These are phyloP conservation scores for Musca vetustissima DNA, from an alignment of 1,140 invertebrate species.

Conservation along the genomic window DNA sequence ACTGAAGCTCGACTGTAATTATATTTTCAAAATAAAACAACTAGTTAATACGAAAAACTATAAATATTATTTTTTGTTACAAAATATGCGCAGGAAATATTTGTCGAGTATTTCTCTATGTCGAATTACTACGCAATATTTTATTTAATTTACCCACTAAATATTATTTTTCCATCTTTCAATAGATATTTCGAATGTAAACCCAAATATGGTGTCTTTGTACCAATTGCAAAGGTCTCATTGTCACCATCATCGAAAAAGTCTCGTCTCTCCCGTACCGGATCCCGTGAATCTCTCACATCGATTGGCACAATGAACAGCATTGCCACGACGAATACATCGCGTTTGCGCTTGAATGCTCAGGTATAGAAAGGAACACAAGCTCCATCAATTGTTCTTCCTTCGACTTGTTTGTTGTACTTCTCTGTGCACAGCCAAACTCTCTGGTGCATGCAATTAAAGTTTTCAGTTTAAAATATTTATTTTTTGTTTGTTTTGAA, in stretches of 20 bases:
- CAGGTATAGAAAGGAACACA: slow-evolving; percentile 47
- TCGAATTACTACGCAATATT: too few relatives aligned
- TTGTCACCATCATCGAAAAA: slow-evolving; percentile 76
- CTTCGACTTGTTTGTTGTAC: background rate
- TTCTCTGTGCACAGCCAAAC: background rate
- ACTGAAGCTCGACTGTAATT: too few relatives aligned
- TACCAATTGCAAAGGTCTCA: slow-evolving; percentile 83
- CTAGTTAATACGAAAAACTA: too few relatives aligned
- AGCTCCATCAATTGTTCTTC: background rate
- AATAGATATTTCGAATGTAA: slow-evolving; percentile 94
- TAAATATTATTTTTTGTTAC: too few relatives aligned
- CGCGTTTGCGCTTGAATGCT: slow-evolving; percentile 54
- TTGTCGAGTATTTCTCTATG: too few relatives aligned
- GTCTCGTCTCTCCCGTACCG: slow-evolving; percentile 68
- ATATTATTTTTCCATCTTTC: slow-evolving; percentile 1
- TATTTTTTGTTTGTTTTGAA: background rate
- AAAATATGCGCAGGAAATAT: too few relatives aligned
- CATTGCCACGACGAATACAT: slow-evolving; percentile 63
- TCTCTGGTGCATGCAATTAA: slow-evolving; percentile 3
- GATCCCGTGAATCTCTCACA: slow-evolving; percentile 83
- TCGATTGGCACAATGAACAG: slow-evolving; percentile 74
- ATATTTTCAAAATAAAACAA: too few relatives aligned
- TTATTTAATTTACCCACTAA: background rate
- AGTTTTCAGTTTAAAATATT: background rate
- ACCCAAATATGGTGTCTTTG: slow-evolving; percentile 89